Base-by-base conservation (phyloP, 1,140 invertebrate species). In the Listronotus oregonensis region DNA sequence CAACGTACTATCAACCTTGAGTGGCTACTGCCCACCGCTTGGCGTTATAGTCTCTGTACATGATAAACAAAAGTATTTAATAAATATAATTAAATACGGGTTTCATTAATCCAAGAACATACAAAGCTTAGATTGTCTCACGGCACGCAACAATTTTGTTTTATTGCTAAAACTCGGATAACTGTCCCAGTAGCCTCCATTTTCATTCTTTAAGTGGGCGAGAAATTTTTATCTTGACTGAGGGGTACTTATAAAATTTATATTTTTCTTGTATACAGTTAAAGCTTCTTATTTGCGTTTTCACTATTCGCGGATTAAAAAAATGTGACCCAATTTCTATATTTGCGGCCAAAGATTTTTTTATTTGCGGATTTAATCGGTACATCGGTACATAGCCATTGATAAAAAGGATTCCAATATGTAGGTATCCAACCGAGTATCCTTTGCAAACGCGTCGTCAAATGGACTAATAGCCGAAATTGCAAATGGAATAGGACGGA, bases 31-130 rank as follows among this genome's bases (percentile, higher is more conserved):
- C 59, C 49, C 59, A 62, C 59, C 44, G 49, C 14, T 54, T 62
- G 32, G 59, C 50, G 59, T 64, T 46, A 54, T 43, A 46, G 62
- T 27, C 62, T 57, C 15, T 17, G 43, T 21, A 34, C 49, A 39
- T 42, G 56, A 64, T 64, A 64, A 58, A 58, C 62, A 56, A 64
- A 64, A 64, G 18, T 57, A 57, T 52, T 55, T 64, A 64, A 64
- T 64, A 64, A 64, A 64, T 64, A 57, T 64, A 64, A 64, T 64
- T 64, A 58, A 46, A 57, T 14, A n/a, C 37, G 27, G 40, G 21
- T 57, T 64, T 37, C 49, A 64, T 54, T 64, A 57, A 64, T 31
- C 54, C 34, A 57, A 52, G 39, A 49, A 63, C 50, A 54, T 54
- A 44, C 49, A 37, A 32, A 47, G 50, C 60, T 51, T 52, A 55